Conservation (phyloP, 2,888 invertebrate genomes). For the Melinaea menophilus region DNA sequence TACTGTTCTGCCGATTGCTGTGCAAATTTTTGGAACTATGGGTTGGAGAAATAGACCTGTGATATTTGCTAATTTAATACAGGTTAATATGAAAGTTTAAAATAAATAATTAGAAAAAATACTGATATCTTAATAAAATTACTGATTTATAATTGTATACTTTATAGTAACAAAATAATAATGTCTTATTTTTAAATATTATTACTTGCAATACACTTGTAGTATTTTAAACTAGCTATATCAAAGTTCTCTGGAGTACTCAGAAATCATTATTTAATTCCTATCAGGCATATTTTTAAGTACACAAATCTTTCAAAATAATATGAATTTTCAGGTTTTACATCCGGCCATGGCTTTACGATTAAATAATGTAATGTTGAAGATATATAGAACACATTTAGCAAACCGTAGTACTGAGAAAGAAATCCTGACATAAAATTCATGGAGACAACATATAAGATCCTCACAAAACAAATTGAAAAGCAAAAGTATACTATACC, state of each 20-base stretch:
- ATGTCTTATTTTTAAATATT: too few relatives aligned
- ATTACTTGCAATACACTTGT: too few relatives aligned
- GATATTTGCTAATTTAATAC: slow-evolving; percentile 54
- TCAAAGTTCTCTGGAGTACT: too few relatives aligned
- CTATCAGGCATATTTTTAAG: too few relatives aligned
- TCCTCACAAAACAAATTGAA: too few relatives aligned
- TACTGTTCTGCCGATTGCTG: slow-evolving; percentile 51
- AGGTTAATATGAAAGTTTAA: slow-evolving; percentile 39
- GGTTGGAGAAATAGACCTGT: slow-evolving; percentile 57
- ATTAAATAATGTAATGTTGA: slow-evolving; percentile 15
- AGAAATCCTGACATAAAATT: background rate
- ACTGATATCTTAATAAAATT: too few relatives aligned
- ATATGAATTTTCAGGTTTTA: slow-evolving; percentile 40
- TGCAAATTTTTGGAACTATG: slow-evolving; percentile 61
- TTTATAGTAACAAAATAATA: too few relatives aligned
- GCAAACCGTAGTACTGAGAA: slow-evolving; percentile 11
- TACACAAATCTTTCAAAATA: background rate
- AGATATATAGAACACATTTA: slow-evolving; percentile 19
- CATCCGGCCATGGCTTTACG: slow-evolving; percentile 28
- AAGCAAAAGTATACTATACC: too few relatives aligned
- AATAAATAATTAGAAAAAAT: too few relatives aligned
- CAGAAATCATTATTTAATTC: too few relatives aligned
- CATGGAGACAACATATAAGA: background rate
- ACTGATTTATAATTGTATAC: too few relatives aligned
- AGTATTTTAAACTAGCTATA: too few relatives aligned